phyloP scores from a whole-genome alignment of 2,888 invertebrate species.

The Drosophila neotestacea region DNA sequence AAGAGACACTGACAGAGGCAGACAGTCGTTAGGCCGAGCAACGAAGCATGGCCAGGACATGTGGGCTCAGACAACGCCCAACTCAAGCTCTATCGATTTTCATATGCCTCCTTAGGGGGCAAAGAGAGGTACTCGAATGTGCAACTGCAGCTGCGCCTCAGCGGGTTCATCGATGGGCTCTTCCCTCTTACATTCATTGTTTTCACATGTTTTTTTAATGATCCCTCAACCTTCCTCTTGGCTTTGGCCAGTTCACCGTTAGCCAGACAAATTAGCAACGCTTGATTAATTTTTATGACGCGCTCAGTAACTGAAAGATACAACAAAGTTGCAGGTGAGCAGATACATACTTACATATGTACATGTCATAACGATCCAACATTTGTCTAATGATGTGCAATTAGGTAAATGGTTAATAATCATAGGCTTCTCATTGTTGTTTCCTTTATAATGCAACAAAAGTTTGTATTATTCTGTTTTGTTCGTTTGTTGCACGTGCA shows the following conservation, averaged over 20 bases:
- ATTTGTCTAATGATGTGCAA: conserved; percentile 58
- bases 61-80: conserved; percentile 42
- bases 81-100: conserved; percentile 59
- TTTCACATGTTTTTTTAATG: conserved; percentile 56
- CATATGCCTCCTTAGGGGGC: not conserved
- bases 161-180: conserved; percentile 30
- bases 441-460: conserved; percentile 39
- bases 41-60: conserved; percentile 73
- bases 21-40: conserved; percentile 72
- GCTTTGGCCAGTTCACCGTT: conserved; percentile 15
- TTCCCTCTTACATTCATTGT: conserved; percentile 35
- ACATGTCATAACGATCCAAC: conserved; percentile 28
- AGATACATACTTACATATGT: not conserved
- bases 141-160: conserved; percentile 58
- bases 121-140: conserved; percentile 27
- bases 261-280: conserved; percentile 76
- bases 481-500: conserved; percentile 34
- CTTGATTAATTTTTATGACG: conserved; percentile 75
- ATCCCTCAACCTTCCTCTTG: conserved; percentile 8
- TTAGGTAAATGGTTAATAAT: conserved; percentile 61
- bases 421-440: conserved; percentile 22
- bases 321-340: conserved; percentile 34
- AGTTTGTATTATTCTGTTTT: conserved; percentile 24
- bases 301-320: conserved; percentile 52
- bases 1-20: conserved; percentile 7